Evolutionary conservation across 1,140 invertebrate species (phyloP), one percentile per base, ranked within the genome.

Genomic region (Saccostrea glomerata): DNA sequence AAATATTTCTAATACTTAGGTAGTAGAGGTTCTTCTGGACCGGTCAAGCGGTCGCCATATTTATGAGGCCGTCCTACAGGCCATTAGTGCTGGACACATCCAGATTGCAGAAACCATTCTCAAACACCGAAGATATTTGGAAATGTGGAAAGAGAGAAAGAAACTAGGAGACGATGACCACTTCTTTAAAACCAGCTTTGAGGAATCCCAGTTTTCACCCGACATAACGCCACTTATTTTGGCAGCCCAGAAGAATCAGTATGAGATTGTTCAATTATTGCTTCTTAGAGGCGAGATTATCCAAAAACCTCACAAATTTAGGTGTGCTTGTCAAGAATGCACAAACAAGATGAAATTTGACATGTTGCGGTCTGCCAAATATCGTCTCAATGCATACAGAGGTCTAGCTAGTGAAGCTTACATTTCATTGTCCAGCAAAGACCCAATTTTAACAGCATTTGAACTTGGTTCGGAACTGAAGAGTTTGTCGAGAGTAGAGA

Each of bases 391-490:
- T 88, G 93, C 94, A 1, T 95, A 95, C 91, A 82, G 92, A 83
- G 95, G 93, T 0, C 89, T 95, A 88, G 92, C 94, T 3, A 95
- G 94, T 86, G 94, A 94, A 85, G 95, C 96, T 0, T 97, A 97
- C 91, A 96, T 97, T 86, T 96, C 96, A 54, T 95, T 97, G 88
- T 96, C 96, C 0, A 96, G 96, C 0, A 93, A 96, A 56, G 97
- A 97, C 93, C 97, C 97, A 0, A 96, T 97, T 70, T 94, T 97
- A 13, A 95, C 95, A 23, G 96, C 96, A 0, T 97, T 97, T 92
- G 93, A 95, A 87, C 94, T 97, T 23, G 95, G 95, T 0, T 88
- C 93, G 2, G 96, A 97, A 87, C 92, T 97, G 20, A 93, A 91
- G 2, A 89, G 91, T 73, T 85, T 94, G 63, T 92, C 93, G 2